Percentiles rank a stretch among this genome's conserved stretches.
Conservation (phyloP, 37 sponge, comb jelly and placozoan genomes). For the Aplysina aerophoba region DNA sequence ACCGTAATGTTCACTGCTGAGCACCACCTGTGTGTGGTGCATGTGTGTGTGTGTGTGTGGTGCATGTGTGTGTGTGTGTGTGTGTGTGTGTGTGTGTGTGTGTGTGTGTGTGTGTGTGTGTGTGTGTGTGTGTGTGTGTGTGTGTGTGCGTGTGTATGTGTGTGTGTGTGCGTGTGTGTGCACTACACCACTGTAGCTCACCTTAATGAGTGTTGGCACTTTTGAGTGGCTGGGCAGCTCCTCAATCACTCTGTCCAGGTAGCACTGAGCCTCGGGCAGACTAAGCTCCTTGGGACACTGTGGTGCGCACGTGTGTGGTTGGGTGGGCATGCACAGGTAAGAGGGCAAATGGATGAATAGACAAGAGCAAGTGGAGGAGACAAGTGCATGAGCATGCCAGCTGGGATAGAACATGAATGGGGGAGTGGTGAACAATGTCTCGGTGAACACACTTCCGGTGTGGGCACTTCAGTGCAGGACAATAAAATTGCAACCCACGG, state of each 20-base stretch:
- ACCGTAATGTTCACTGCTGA: no score
- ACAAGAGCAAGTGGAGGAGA: no score
- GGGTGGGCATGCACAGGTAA: no score
- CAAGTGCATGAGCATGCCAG: no score
- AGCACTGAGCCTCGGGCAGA: background rate
- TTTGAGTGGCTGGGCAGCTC: background rate
- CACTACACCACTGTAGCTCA: background rate
- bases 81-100: conserved; percentile 30
- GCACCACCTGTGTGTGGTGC: no score
- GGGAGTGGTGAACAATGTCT: no score
- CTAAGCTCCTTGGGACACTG: background rate
- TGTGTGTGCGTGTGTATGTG: conserved; percentile 4
- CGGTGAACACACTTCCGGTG: no score
- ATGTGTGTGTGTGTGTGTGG: conserved; percentile 11
- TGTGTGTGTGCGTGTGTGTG: conserved; percentile 9
- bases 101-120: conserved; percentile 14
- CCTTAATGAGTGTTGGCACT: background rate
- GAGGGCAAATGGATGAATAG: no score
- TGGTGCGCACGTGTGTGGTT: no score
- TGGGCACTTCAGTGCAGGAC: no score
- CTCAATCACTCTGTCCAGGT: background rate
- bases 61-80: conserved; percentile 20
- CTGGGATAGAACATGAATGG: no score
- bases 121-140: conserved; percentile 24
- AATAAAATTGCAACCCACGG: no score